phyloP scores from a whole-genome alignment of 2,797 vertebrate genomes.

The Amazonetta brasiliensis region DNA sequence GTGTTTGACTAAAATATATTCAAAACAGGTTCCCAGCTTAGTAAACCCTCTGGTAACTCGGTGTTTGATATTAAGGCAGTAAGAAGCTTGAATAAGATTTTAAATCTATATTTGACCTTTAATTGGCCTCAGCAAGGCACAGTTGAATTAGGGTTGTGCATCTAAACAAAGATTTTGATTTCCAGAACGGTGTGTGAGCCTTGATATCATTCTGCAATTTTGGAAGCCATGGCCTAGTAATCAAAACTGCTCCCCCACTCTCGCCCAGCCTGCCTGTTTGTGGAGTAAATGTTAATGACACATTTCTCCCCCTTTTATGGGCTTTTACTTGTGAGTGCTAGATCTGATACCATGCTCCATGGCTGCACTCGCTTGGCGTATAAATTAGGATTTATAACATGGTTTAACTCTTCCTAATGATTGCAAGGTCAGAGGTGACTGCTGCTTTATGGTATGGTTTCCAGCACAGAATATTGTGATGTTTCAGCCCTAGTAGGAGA shows the following conservation, averaged over 20 bases:
- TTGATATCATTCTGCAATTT: background rate
- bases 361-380: slow-evolving; percentile 47
- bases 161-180: slow-evolving; percentile 33
- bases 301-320: slow-evolving; percentile 28
- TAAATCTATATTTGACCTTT: slow-evolving; percentile 56
- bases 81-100: slow-evolving; percentile 42
- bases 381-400: slow-evolving; percentile 62
- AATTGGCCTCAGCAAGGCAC: slow-evolving; percentile 11
- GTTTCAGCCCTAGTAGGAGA: background rate
- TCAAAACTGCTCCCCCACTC: background rate
- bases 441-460: slow-evolving; percentile 41
- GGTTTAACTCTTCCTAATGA: slow-evolving; percentile 47
- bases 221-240: background rate
- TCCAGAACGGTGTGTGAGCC: background rate
- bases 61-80: background rate
- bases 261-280: background rate
- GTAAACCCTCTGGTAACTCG: slow-evolving; percentile 14
- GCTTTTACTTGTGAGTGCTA: slow-evolving; percentile 30
- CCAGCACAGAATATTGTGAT: background rate
- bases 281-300: slow-evolving; percentile 47
- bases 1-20: background rate
- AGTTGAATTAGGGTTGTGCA: background rate
- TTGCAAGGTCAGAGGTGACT: slow-evolving; percentile 25
- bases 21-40: background rate
- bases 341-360: slow-evolving; percentile 27